Evolutionary conservation across 2,888 invertebrate genomes (phyloP).

Genomic region (Agrotis clavis): DNA sequence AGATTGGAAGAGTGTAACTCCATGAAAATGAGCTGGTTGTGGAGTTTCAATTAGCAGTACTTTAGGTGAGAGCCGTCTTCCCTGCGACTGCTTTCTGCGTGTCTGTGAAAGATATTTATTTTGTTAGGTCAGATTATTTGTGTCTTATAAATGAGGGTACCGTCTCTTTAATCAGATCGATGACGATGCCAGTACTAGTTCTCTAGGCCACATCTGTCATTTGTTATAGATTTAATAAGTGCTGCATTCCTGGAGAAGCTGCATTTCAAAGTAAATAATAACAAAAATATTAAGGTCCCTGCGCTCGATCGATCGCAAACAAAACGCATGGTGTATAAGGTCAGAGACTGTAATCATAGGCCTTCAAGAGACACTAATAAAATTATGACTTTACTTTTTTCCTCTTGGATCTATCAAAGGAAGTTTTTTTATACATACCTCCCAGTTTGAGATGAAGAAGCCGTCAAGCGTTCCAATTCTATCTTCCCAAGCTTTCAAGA

Average conservation of each 20-base stretch:
- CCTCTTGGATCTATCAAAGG: not conserved
- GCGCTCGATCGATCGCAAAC: no score
- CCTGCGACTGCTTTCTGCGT: constrained; percentile 2
- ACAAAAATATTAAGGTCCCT: no score
- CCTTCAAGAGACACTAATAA: not conserved
- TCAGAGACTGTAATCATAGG: not conserved
- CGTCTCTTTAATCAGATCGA: no score
- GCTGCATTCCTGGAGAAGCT: no score
- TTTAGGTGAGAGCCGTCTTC: not conserved
- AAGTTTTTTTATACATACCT: constrained; percentile 23
- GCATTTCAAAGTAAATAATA: no score
- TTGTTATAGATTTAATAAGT: no score
- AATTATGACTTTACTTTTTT: not conserved
- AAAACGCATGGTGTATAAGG: no score
- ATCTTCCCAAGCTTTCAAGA: constrained; percentile 16
- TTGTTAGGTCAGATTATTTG: constrained; percentile 2
- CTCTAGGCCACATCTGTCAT: no score
- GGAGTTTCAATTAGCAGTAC: constrained; percentile 31
- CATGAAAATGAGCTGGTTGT: constrained; percentile 22
- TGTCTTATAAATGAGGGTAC: not conserved
- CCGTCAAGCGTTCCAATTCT: constrained; percentile 32
- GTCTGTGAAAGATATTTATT: constrained; percentile 19
- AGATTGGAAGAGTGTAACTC: not conserved
- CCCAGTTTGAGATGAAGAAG: constrained; percentile 20
- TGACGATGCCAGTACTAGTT: no score